Conservation (phyloP, 2,888 invertebrate genomes). For the Cephalotes varians region DNA sequence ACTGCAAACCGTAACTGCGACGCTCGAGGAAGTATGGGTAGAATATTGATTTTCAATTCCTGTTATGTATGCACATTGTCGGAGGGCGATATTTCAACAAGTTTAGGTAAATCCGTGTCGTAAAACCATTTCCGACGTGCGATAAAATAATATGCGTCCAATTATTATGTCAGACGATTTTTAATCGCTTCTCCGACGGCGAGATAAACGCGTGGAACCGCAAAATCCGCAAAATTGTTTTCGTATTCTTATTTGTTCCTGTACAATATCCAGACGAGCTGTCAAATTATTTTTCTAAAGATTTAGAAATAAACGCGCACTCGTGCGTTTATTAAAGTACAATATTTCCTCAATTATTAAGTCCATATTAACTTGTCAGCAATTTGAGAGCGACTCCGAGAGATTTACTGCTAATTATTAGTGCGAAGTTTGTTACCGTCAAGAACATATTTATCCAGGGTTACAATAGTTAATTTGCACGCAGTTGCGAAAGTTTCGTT, state of each 20-base stretch:
- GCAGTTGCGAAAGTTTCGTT: neutral
- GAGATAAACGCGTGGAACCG: neutral
- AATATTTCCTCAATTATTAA: neutral
- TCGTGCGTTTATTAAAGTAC: neutral
- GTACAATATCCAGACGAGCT: neutral
- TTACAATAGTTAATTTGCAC: constrained; percentile 9
- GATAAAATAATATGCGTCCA: neutral
- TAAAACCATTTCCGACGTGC: neutral
- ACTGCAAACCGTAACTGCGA: too few relatives aligned
- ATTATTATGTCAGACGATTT: neutral
- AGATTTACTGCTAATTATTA: neutral
- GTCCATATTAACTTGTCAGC: neutral
- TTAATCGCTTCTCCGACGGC: neutral
- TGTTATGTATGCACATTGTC: neutral
- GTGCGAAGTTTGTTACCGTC: neutral
- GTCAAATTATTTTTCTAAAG: neutral
- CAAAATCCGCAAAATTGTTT: neutral
- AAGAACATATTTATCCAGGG: neutral
- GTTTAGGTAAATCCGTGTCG: neutral
- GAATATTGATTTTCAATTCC: constrained; percentile 45
- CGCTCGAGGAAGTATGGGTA: neutral
- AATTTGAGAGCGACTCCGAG: neutral
- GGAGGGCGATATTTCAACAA: neutral
- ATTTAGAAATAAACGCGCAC: neutral
- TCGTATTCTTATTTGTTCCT: neutral